These are phyloP conservation scores for Helicorthomorpha holstii DNA, from an alignment of 1,140 invertebrate genomes.

Conservation along the genomic window DNA sequence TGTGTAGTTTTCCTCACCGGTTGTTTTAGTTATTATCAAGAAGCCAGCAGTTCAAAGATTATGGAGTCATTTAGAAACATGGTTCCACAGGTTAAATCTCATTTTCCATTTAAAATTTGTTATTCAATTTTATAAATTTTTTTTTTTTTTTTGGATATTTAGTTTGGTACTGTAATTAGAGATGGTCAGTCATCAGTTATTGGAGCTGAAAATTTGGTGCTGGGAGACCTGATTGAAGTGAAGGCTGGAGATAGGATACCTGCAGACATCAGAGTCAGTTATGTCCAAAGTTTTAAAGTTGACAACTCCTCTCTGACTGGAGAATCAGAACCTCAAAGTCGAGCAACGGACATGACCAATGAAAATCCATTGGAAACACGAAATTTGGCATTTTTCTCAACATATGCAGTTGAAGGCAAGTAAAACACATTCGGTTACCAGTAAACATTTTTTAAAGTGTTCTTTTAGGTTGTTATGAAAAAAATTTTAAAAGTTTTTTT, in stretches of 20 bases:
- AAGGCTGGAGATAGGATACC: slow-evolving; percentile 33
- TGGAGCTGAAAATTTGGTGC: slow-evolving; percentile 31
- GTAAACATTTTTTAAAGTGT: background rate
- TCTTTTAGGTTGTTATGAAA: background rate
- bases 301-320: slow-evolving; percentile 62
- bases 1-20: slow-evolving; percentile 31
- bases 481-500: too few species aligned
- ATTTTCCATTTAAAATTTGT: background rate
- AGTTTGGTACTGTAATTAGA: slow-evolving; percentile 38
- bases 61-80: slow-evolving; percentile 34
- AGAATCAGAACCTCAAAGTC: slow-evolving; percentile 45
- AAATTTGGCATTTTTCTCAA: slow-evolving; percentile 55
- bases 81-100: slow-evolving; percentile 19
- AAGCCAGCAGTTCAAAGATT: slow-evolving; percentile 29
- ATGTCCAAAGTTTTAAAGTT: slow-evolving; percentile 23
- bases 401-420: slow-evolving; percentile 40
- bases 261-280: slow-evolving; percentile 27
- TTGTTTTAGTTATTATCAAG: slow-evolving; percentile 32
- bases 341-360: slow-evolving; percentile 41
- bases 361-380: slow-evolving; percentile 48
- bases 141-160: slow-evolving; percentile 1
- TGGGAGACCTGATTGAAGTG: slow-evolving; percentile 32
- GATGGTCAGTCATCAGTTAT: slow-evolving; percentile 41
- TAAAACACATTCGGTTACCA: background rate
- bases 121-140: background rate